Base-by-base conservation (phyloP, 2,113 vertebrate species). In the Variabilichromis moorii region DNA sequence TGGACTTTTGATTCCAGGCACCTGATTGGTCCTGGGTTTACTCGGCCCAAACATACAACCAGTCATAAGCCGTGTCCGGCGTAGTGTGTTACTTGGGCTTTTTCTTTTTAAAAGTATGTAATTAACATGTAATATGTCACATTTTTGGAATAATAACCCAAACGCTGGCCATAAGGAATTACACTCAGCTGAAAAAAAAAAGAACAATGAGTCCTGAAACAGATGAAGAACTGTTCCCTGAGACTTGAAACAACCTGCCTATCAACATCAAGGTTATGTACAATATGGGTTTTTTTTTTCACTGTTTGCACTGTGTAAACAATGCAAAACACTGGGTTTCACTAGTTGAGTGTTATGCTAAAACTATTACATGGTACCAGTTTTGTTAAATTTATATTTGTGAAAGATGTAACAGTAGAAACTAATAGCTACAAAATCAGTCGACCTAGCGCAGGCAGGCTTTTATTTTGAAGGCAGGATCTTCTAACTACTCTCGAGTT, bases 381-480 rank as follows among this genome's bases (percentile, higher is more conserved):
- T 73, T 73, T 42, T 73, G 37, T 73, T 45, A 17, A 73, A 73
- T 24, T 45, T 24, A 26, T 68, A 40, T 9, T 40, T 8, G 21
- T 73, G 68, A 73, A 73, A 73, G 24, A 26, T 28, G 40, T 47
- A 47, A 47, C 16, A 76, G 42, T 47, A 76, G 40, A 76, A 47
- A 76, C 14, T 11, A 28, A 26, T 45, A 0, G 1, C 24, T 47
- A 47, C 6, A 50, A 19, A 31, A 8, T 50, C 45, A n/a, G 21
- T 26, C 21, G 9, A 78, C 73, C 17, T 12, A 8, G 24, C 28
- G 17, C 45, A 13, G 45, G 26, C 26, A 78, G 26, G 82, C 88
- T 89, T 88, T 94, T 90, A 95, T 68, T 95, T 73, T 95, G 91
- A 94, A 93, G 80, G 47, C 11, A 4, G 5, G 0, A 8, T 71